A percentile compares a stretch with the other conserved stretches of the same genome.
Conservation (phyloP, 1,140 invertebrate genomes). For the Drosophila aff. region DNA sequence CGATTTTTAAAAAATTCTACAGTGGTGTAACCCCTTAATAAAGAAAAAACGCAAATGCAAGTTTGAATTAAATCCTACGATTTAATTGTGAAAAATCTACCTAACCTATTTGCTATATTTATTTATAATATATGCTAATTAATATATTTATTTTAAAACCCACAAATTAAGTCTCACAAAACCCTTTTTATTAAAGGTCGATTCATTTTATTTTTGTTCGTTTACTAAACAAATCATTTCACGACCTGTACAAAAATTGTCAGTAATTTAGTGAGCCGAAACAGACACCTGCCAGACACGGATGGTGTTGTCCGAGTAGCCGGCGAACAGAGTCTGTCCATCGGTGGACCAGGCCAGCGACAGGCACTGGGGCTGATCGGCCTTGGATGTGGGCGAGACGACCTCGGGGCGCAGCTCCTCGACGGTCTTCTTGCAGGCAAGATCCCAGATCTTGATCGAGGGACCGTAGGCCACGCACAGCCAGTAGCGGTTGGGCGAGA, state of each 20-base stretch:
- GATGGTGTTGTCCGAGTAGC: slow-evolving; percentile 99
- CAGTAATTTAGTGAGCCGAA: slow-evolving; percentile 85
- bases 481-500: slow-evolving; percentile 99
- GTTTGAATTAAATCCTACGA: background rate
- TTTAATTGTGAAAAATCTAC: background rate
- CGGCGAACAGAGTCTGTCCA: slow-evolving; percentile 99
- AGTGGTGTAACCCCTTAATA: too few species aligned
- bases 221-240: slow-evolving; percentile 57
- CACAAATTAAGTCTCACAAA: background rate
- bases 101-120: background rate
- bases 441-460: slow-evolving; percentile 99
- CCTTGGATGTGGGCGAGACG: slow-evolving; percentile 90
- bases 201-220: slow-evolving; percentile 64
- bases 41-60: background rate
- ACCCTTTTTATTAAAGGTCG: slow-evolving; percentile 31
- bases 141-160: background rate
- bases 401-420: slow-evolving; percentile 99
- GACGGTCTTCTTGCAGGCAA: slow-evolving; percentile 99
- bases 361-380: slow-evolving; percentile 97
- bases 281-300: slow-evolving; percentile 99
- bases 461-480: slow-evolving; percentile 99
- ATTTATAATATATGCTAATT: background rate
- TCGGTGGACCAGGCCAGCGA: slow-evolving; percentile 99
- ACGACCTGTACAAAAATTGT: slow-evolving; percentile 39
- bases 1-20: too few species aligned